Evolutionary conservation across 30 jellyfish, hydroid and myxozoan species (phyloP).

Genomic region (Aurelia aurita): DNA sequence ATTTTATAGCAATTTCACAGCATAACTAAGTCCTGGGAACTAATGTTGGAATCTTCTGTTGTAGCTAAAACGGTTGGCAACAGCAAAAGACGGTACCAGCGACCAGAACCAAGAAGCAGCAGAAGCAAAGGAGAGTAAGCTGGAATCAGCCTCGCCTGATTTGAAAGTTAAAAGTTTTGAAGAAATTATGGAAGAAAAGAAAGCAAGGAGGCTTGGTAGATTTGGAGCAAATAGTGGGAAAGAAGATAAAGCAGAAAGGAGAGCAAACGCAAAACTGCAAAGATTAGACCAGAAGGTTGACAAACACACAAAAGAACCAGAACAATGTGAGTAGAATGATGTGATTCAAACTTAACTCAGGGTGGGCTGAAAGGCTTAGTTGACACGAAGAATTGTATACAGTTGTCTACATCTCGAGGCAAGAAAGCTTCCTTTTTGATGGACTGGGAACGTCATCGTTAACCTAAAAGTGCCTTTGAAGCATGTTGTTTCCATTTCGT

Average conservation of each 20-base stretch:
- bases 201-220: conserved; percentile 67
- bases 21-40: too few species aligned
- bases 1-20: too few species aligned
- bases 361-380: too few species aligned
- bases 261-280: conserved; percentile 8
- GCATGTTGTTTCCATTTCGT: too few species aligned
- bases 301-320: not conserved
- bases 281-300: not conserved
- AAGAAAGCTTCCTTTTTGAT: too few species aligned
- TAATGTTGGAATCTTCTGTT: not conserved
- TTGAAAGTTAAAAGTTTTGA: conserved; percentile 83
- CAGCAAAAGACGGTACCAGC: conserved; percentile 2
- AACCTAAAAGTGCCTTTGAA: too few species aligned
- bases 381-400: too few species aligned
- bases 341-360: too few species aligned
- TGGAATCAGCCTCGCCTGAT: conserved; percentile 39
- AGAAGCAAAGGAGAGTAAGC: not conserved
- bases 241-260: not conserved
- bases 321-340: conserved; percentile 5
- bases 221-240: conserved; percentile 25
- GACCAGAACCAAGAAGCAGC: conserved; percentile 17
- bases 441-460: too few species aligned
- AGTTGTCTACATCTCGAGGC: too few species aligned
- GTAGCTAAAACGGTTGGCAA: conserved; percentile 14
- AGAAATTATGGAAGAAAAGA: conserved; percentile 94